phyloP scores from a whole-genome alignment of 2,888 invertebrate species.

The Limnephilus lunatus region DNA sequence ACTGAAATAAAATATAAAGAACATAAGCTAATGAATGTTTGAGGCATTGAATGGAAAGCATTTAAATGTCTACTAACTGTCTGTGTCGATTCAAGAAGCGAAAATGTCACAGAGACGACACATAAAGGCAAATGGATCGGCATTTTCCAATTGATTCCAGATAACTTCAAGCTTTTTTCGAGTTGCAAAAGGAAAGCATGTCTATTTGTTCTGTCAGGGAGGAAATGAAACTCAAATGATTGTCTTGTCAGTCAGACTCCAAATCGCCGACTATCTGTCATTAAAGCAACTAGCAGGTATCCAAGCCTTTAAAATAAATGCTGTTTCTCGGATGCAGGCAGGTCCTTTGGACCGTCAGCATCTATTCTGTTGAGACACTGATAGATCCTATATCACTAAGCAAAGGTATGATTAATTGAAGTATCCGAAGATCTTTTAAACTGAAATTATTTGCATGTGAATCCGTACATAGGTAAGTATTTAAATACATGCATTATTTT shows the following conservation, averaged over 20 bases:
- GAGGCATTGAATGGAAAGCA: conserved; percentile 25
- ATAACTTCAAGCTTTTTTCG: conserved; percentile 7
- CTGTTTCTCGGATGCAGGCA: not conserved
- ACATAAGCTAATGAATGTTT: not conserved
- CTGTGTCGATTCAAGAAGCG: conserved; percentile 1
- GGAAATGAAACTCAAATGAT: conserved; percentile 10
- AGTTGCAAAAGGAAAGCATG: conserved; percentile 12
- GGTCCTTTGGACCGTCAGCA: not conserved
- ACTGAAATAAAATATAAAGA: conserved; percentile 18
- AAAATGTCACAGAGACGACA: conserved; percentile 2
- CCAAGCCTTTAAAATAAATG: not conserved
- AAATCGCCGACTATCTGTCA: not conserved
- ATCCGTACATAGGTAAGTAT: too few species aligned
- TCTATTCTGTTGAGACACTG: not conserved
- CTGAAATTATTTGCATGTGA: too few species aligned
- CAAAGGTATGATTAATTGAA: too few species aligned
- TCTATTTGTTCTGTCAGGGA: conserved; percentile 11
- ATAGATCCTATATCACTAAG: too few species aligned
- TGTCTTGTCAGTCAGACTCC: conserved; percentile 32
- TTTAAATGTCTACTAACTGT: conserved; percentile 43
- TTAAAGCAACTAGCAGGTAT: not conserved
- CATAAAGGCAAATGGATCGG: conserved; percentile 15
- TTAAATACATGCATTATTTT: too few species aligned
- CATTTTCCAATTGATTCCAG: conserved; percentile 9
- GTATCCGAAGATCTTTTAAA: too few species aligned